Percentiles rank a stretch among this genome's conserved stretches.
These are phyloP conservation scores for Botrylloides violaceus DNA, from an alignment of 23 tunicate genomes.

Conservation along the genomic window DNA sequence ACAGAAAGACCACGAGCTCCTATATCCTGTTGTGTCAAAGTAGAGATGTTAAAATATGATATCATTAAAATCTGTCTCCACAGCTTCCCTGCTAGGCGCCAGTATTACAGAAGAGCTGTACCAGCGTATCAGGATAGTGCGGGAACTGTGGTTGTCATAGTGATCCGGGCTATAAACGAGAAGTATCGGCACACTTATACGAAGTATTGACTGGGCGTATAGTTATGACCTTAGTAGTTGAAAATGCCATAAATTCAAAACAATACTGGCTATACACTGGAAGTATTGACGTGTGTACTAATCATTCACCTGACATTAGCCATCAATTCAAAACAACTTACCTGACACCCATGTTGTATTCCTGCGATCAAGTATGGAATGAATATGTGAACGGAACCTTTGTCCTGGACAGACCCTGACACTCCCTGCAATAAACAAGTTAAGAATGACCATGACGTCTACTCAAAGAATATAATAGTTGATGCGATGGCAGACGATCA, in stretches of 20 bases:
- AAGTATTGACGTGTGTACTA: too few relatives aligned
- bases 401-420: slow-evolving; percentile 93
- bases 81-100: too few relatives aligned
- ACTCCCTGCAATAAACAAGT: slow-evolving; percentile 41
- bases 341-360: slow-evolving; percentile 92
- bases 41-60: background rate
- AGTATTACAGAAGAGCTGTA: background rate
- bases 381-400: slow-evolving; percentile 86
- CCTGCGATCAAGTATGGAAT: slow-evolving; percentile 93
- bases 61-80: background rate
- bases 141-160: too few relatives aligned
- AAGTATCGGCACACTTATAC: too few relatives aligned
- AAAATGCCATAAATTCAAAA: too few relatives aligned
- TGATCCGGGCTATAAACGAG: too few relatives aligned
- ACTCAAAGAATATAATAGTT: too few relatives aligned
- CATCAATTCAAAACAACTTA: background rate
- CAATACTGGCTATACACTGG: too few relatives aligned
- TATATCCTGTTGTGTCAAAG: slow-evolving; percentile 40
- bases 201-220: too few relatives aligned
- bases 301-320: too few relatives aligned
- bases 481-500: too few relatives aligned
- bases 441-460: background rate
- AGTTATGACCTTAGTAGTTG: too few relatives aligned
- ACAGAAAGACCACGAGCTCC: slow-evolving; percentile 57
- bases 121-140: background rate